Conservation (phyloP, 1,140 invertebrate species). For the Heterodera carotae region DNA sequence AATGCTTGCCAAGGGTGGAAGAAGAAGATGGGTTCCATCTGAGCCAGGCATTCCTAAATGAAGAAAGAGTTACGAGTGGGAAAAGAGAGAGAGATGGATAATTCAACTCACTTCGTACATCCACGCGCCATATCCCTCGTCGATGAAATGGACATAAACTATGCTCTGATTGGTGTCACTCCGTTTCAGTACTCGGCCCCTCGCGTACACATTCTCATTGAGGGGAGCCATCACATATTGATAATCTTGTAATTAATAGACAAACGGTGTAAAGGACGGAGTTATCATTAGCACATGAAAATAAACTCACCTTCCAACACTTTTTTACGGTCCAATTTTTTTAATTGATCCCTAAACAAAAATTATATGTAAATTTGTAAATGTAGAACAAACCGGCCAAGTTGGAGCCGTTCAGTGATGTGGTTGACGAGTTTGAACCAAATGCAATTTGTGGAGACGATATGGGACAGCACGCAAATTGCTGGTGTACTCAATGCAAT, state of each 20-base stretch:
- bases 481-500: conserved; percentile 24
- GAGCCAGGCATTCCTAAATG: conserved; percentile 32
- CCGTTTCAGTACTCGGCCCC: conserved; percentile 21
- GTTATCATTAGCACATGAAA: too few species aligned
- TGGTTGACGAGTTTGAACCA: conserved; percentile 43
- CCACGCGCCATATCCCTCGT: conserved; percentile 36
- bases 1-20: conserved; percentile 44
- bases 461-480: conserved; percentile 29
- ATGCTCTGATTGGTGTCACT: neutral
- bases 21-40: conserved; percentile 33
- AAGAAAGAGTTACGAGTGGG: neutral
- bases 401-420: conserved; percentile 37
- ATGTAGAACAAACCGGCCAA: too few species aligned
- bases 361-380: too few species aligned
- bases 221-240: conserved; percentile 42
- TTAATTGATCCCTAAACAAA: conserved; percentile 2
- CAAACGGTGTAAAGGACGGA: too few species aligned
- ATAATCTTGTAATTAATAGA: too few species aligned
- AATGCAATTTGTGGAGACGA: conserved; percentile 39
- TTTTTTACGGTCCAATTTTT: neutral
- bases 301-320: neutral
- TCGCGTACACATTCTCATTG: conserved; percentile 33
- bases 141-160: conserved; percentile 38
- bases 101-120: conserved; percentile 16
- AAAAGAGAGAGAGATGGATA: too few species aligned